Evolutionary conservation across 2,797 vertebrate species (phyloP).

Genomic region (Sitta carolinensis): DNA sequence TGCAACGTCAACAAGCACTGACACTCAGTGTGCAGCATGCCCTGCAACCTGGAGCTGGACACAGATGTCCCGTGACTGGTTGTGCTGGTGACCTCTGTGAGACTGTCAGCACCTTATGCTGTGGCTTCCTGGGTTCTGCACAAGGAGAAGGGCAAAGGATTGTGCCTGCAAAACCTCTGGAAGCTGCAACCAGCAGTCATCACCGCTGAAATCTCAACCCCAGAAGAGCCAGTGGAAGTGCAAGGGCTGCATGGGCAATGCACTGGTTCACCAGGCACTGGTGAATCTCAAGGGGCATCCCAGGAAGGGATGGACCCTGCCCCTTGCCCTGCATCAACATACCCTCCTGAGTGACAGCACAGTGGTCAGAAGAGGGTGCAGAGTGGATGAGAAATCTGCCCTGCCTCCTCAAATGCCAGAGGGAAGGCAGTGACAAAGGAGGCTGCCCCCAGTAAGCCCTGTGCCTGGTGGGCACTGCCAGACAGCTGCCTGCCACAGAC

Average conservation of each 20-base stretch:
- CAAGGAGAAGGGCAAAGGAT: neutral
- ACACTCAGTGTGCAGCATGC: neutral
- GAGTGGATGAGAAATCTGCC: neutral
- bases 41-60: neutral
- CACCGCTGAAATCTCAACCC: neutral
- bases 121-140: neutral
- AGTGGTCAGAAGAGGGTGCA: neutral
- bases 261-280: neutral
- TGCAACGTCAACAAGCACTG: neutral
- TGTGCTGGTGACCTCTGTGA: neutral
- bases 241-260: neutral
- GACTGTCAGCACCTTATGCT: neutral
- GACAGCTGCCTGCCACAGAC: neutral
- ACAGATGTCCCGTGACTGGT: fast-evolving
- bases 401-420: neutral
- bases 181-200: neutral
- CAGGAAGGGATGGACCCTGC: neutral
- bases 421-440: neutral
- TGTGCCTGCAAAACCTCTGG: neutral
- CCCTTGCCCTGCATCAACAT: fast-evolving
- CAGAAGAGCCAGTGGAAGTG: neutral
- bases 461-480: neutral
- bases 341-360: neutral
- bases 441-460: neutral
- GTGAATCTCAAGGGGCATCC: neutral